A percentile compares a stretch with the other conserved stretches of the same genome.
Evolutionary conservation across 1,140 invertebrate genomes (phyloP).

Genomic region (Solenopsis fugax): DNA sequence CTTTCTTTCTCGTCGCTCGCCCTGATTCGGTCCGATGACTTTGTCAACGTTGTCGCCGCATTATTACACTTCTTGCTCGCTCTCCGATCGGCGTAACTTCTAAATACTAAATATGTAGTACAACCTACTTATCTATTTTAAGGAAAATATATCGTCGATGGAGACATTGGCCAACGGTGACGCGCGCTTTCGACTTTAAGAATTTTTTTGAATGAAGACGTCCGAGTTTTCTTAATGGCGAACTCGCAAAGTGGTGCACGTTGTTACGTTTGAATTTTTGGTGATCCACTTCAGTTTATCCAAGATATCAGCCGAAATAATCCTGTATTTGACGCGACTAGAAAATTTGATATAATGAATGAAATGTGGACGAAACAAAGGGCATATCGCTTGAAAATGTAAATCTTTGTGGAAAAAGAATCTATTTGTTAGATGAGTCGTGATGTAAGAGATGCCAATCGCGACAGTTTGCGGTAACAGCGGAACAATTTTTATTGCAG

Average conservation of each 20-base stretch:
- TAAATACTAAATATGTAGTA: slow-evolving; percentile 7
- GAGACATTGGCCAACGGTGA: neutral
- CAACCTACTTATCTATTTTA: slow-evolving; percentile 14
- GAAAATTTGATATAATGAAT: neutral
- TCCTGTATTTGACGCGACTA: too few relatives aligned
- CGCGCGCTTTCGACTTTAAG: neutral
- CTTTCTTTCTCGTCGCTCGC: slow-evolving; percentile 59
- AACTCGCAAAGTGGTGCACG: neutral
- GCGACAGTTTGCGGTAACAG: neutral
- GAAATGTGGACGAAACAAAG: neutral
- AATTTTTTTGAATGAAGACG: neutral
- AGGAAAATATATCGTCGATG: neutral
- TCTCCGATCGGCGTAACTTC: neutral
- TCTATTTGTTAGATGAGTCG: too few relatives aligned
- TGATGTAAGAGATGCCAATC: neutral
- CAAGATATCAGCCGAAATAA: neutral
- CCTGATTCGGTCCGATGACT: slow-evolving; percentile 48
- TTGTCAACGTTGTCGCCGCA: slow-evolving; percentile 70
- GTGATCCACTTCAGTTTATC: neutral
- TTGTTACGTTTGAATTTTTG: neutral
- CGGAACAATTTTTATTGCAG: slow-evolving; percentile 48
- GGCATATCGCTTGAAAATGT: neutral
- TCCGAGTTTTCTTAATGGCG: neutral
- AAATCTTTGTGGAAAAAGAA: neutral
- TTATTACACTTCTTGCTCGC: slow-evolving; percentile 67